Conservation (phyloP, 2,113 vertebrate species). For the Calyptomena viridis region DNA sequence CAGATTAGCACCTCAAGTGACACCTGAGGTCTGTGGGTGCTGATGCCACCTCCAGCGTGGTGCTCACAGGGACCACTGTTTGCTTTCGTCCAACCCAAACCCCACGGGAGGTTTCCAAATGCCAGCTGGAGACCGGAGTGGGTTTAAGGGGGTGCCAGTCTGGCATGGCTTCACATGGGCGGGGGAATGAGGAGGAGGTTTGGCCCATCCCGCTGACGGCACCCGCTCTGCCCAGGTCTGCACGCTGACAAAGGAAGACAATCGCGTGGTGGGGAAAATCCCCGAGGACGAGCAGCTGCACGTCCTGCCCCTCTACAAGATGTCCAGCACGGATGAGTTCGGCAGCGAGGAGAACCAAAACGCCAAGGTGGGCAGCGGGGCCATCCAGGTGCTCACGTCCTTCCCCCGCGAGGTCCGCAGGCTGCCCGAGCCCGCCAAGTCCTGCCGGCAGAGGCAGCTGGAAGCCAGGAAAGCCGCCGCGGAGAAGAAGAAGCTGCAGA, state of each 20-base stretch:
- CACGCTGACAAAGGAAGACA: slow-evolving; percentile 96
- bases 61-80: rapidly evolving
- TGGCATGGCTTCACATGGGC: rapidly evolving
- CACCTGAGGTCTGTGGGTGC: not conserved
- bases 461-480: slow-evolving; percentile 92
- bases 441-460: slow-evolving; percentile 90
- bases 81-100: not conserved
- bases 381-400: slow-evolving; percentile 90
- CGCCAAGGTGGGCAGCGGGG: slow-evolving; percentile 88
- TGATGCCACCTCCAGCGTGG: not conserved
- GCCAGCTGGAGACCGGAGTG: rapidly evolving
- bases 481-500: slow-evolving; percentile 92
- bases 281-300: slow-evolving; percentile 95
- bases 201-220: not conserved
- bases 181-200: not conserved
- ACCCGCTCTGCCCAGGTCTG: slow-evolving; percentile 81
- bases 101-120: rapidly evolving
- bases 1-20: not conserved
- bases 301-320: slow-evolving; percentile 93
- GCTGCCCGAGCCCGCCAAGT: slow-evolving; percentile 94
- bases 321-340: slow-evolving; percentile 88
- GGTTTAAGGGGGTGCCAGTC: not conserved
- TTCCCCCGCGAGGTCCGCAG: slow-evolving; percentile 93
- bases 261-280: slow-evolving; percentile 85
- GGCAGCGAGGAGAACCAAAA: slow-evolving; percentile 91